Base-by-base conservation (phyloP, 2,113 vertebrate species). In the Gila orcuttii region DNA sequence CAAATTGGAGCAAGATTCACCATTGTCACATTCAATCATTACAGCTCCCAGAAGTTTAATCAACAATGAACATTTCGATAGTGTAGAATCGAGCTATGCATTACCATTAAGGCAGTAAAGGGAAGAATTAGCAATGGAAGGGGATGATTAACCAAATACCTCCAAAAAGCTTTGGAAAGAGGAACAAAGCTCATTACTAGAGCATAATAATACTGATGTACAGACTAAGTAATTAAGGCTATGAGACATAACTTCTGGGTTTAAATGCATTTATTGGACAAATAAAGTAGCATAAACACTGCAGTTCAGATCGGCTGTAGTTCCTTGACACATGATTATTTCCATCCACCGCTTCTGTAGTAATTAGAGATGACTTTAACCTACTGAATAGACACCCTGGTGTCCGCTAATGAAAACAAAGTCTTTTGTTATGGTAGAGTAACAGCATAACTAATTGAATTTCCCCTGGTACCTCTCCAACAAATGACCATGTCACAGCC, bases 391-490 rank as follows among this genome's bases (percentile, higher is more conserved):
- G 88, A 88, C 64, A 73, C 15, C 84, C 87, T 89, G 78, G 91
- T 92, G 90, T 92, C 92, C 91, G 86, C 89, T 91, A 90, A 93
- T 91, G 88, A 92, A 92, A 86, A 90, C 91, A 92, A 92, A 91
- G 92, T 80, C 89, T 91, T 93, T 93, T 92, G 90, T 92, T 89
- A 91, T 90, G 88, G 85, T 86, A 73, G 90, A 92, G 90, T 76
- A 74, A 88, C 90, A 91, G 93, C 93, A 89, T 92, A 83, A 87
- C 89, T 94, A 92, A 95, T 93, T 91, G 45, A 86, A 94, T 94
- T 93, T 94, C 79, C 83, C 55, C 12, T 74, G 71, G 77, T 84
- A 78, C 50, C 6, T 66, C 86, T 87, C 86, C 84, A 83, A 86
- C 39, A 76, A 83, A 60, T 83, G 87, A 55, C 89, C 90, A 89